Conservation (phyloP, 2,113 vertebrate species). For the Callaeas wilsoni region DNA sequence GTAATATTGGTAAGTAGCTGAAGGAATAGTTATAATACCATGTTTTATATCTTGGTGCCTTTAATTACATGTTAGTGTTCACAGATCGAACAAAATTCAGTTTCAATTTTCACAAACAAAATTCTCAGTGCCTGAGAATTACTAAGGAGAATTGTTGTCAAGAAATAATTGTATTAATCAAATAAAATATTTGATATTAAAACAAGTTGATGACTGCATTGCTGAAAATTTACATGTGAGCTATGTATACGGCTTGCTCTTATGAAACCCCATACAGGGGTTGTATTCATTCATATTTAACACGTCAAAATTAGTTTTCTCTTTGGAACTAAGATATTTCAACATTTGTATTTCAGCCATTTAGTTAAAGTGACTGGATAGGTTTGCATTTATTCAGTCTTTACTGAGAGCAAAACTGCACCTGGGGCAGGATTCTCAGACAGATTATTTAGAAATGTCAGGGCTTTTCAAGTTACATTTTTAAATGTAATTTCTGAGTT, state of each 20-base stretch:
- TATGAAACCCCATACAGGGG: neutral
- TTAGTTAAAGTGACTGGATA: neutral
- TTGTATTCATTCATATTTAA: neutral
- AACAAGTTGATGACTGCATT: neutral
- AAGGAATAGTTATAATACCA: neutral
- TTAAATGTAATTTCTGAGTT: neutral
- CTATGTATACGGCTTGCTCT: neutral
- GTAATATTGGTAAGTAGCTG: neutral
- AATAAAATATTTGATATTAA: neutral
- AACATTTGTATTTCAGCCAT: neutral
- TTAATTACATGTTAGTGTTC: neutral
- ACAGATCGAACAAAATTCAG: no score
- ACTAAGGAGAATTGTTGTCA: neutral
- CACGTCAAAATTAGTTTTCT: neutral
- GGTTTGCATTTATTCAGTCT: neutral
- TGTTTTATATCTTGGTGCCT: neutral
- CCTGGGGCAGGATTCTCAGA: constrained; percentile 16
- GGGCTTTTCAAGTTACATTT: neutral
- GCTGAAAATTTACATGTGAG: neutral
- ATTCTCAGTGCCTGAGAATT: neutral
- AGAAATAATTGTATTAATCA: neutral
- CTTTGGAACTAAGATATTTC: neutral
- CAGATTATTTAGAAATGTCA: constrained; percentile 40
- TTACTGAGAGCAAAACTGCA: neutral
- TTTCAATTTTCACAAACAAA: no score